These are phyloP conservation scores for Sinella curviseta DNA, from an alignment of 1,140 invertebrate species.

Conservation along the genomic window DNA sequence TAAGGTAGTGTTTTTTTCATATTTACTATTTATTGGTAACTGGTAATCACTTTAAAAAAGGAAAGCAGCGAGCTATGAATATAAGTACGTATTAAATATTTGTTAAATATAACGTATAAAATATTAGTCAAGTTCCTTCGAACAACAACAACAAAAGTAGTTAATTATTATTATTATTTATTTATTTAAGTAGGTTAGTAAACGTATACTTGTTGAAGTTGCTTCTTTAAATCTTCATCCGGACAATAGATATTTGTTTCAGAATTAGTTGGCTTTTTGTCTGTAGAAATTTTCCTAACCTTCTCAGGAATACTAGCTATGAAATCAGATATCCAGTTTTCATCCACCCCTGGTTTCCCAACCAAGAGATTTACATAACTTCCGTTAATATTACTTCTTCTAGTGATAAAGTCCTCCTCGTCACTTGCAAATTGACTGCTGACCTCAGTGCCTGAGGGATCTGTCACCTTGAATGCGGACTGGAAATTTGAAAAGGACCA, in stretches of 20 bases:
- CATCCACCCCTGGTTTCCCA: neutral
- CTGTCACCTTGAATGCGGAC: conserved; percentile 17
- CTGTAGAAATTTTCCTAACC: conserved; percentile 22
- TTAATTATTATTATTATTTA: too few relatives aligned
- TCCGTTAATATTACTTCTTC: neutral
- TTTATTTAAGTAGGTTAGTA: conserved; percentile 23
- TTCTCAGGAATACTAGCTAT: conserved; percentile 26
- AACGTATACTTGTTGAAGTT: conserved; percentile 33
- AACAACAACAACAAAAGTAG: too few relatives aligned
- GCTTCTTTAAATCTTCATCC: conserved; percentile 15
- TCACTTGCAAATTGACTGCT: conserved; percentile 32
- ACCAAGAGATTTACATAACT: neutral
- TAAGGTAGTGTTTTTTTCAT: neutral
- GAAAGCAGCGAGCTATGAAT: neutral
- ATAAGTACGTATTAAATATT: neutral
- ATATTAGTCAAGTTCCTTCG: too few relatives aligned
- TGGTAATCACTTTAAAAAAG: neutral
- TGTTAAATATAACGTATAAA: too few relatives aligned
- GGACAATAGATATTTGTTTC: conserved; percentile 20
- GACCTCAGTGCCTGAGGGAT: conserved; percentile 13
- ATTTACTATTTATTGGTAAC: neutral
- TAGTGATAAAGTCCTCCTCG: neutral
- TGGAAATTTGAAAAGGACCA: conserved; percentile 38
- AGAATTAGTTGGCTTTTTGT: neutral
- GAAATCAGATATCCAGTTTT: neutral